A percentile compares a stretch with the other conserved stretches of the same genome.
phyloP scores from a whole-genome alignment of 2,888 invertebrate genomes.

The Carterocephalus palaemon region DNA sequence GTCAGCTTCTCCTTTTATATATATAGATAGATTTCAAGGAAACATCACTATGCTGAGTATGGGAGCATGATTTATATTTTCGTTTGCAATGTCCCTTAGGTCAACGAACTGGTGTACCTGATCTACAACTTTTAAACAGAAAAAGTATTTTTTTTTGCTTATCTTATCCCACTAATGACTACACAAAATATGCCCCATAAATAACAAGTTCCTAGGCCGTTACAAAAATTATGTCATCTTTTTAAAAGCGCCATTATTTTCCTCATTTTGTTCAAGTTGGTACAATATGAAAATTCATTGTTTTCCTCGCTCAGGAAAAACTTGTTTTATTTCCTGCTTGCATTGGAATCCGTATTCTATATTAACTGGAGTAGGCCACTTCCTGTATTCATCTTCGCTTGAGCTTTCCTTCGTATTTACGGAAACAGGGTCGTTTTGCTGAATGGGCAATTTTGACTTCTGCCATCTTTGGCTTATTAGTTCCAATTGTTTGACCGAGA shows the following conservation, averaged over 20 bases:
- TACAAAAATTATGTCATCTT: conserved; percentile 9
- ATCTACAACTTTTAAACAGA: too few species aligned
- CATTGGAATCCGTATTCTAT: conserved; percentile 19
- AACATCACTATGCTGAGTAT: too few species aligned
- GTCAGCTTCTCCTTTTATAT: too few species aligned
- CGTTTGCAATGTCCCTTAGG: too few species aligned
- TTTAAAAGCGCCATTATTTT: conserved; percentile 8
- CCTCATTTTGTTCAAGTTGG: conserved; percentile 8
- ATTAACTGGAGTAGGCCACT: conserved; percentile 20
- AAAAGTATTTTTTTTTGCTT: too few species aligned
- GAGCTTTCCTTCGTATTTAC: conserved; percentile 12
- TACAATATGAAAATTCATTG: conserved; percentile 21
- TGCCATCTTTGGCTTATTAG: conserved; percentile 6
- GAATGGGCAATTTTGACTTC: not conserved
- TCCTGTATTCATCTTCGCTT: conserved; percentile 19
- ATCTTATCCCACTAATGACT: too few species aligned
- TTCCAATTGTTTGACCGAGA: not conserved
- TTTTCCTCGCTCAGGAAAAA: conserved; percentile 13
- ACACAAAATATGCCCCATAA: too few species aligned
- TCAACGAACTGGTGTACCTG: too few species aligned
- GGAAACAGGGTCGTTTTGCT: conserved; percentile 5
- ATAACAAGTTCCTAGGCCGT: not conserved
- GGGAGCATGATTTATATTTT: too few species aligned
- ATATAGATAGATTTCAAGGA: too few species aligned
- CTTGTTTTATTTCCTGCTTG: conserved; percentile 9